Evolutionary conservation across 2,797 vertebrate species (phyloP).

Genomic region (Cyprinodon diabolis): DNA sequence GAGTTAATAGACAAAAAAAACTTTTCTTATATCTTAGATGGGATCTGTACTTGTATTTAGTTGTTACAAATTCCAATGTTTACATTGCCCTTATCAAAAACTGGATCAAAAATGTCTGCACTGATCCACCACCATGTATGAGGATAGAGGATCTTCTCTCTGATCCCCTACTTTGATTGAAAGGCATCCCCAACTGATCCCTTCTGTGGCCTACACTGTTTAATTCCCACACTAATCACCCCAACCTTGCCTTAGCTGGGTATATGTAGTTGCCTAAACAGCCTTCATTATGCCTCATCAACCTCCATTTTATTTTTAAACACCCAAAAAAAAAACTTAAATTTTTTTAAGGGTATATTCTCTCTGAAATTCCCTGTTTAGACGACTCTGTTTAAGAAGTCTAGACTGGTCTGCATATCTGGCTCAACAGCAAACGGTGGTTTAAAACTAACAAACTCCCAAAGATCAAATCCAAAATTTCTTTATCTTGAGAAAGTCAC

Average conservation of each 20-base stretch:
- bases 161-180: background rate
- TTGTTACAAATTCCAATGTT: background rate
- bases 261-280: too few species aligned
- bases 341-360: too few species aligned
- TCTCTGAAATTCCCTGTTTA: too few species aligned
- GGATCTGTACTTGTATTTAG: background rate
- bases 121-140: too few species aligned
- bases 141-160: too few species aligned
- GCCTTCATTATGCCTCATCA: background rate
- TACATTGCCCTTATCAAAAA: background rate
- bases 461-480: background rate
- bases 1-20: background rate
- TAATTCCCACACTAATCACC: background rate
- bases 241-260: background rate
- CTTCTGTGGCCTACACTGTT: background rate
- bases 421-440: background rate
- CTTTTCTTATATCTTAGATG: background rate
- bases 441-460: background rate
- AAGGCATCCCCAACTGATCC: background rate
- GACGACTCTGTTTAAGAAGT: background rate
- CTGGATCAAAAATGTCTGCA: background rate
- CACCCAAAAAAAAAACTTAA: too few species aligned
- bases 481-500: background rate
- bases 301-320: background rate
- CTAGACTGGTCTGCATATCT: too few species aligned